Evolutionary conservation across 2,797 vertebrate species (phyloP), one percentile per base, ranked within the genome.

Genomic region (Malurus leucopterus): DNA sequence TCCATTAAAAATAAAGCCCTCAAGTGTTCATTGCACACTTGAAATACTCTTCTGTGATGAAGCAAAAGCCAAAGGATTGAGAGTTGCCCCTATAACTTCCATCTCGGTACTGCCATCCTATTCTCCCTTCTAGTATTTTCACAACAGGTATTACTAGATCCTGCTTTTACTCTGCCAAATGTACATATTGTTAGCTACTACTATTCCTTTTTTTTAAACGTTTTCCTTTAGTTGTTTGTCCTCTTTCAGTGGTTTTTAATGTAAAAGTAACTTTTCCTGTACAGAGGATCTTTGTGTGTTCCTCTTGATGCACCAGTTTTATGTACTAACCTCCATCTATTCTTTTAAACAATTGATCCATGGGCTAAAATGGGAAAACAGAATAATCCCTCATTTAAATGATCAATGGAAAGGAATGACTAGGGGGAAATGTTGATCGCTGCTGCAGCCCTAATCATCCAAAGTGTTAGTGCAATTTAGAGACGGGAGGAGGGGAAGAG

Each of bases 341-440:
- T 90, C 80, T 96, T 95, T 96, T 92, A 92, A 94, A 91, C 67
- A 65, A 88, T 89, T 95, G 95, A 95, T 93, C 89, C 78, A 32
- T 50, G 57, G 69, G 88, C 78, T 94, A 92, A 95, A 92, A 81
- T 71, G 41, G 65, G 77, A 94, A 95, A 95, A 95, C 83, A 92
- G 86, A 90, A 93, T 95, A 96, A 96, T 95, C 89, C 81, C 89
- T 92, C 90, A 93, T 96, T 96, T 95, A 96, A 95, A 95, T 91
- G 77, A 96, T 95, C 95, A 93, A 91, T 94, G 81, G 54, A 89
- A 92, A 40, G 58, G 91, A 94, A 96, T 95, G 91, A 86, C 59
- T 70, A 55, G 55, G 72, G 82, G 84, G 79, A 96, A 80, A 81
- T 24, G 72, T 87, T 65, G 87, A 93, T 69, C 19, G 0, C 85